Evolutionary conservation across 2,888 invertebrate genomes (phyloP).

Genomic region (Rhingia rostrata): DNA sequence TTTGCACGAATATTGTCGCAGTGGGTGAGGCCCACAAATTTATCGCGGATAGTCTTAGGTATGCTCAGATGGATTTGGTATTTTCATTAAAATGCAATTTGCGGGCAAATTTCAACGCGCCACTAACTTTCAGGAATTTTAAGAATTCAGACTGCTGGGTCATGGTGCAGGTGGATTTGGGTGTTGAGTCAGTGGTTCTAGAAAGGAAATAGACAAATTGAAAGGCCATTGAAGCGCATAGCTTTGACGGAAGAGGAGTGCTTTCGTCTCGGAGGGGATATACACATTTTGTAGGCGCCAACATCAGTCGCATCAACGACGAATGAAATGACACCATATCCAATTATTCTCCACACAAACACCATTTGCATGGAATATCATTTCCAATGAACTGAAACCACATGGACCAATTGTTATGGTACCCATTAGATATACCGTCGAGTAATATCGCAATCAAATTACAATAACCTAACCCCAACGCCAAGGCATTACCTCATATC

Average conservation of each 20-base stretch:
- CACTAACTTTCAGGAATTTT: conserved; percentile 21
- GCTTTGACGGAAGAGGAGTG: no score
- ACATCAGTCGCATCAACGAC: background rate
- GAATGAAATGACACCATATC: background rate
- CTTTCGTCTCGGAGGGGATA: background rate
- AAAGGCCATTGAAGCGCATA: no score
- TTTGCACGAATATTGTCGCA: conserved; percentile 15
- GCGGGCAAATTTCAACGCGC: conserved; percentile 1
- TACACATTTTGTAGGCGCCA: background rate
- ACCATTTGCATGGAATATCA: conserved; percentile 4
- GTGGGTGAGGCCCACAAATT: conserved; percentile 34
- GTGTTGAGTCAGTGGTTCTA: conserved; percentile 17
- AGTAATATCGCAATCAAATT: conserved; percentile 8
- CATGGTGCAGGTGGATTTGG: conserved; percentile 27
- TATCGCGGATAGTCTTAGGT: conserved; percentile 41
- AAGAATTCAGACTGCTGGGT: conserved; percentile 14
- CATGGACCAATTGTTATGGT: conserved; percentile 16
- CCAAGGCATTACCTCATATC: conserved; percentile 22
- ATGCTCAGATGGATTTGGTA: conserved; percentile 20
- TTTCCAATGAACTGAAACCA: conserved; percentile 27
- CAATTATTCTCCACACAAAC: background rate
- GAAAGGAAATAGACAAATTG: no score
- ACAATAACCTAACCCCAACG: conserved; percentile 14
- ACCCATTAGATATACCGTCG: background rate
- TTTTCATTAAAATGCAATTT: conserved; percentile 20